phyloP scores from a whole-genome alignment of 2,113 vertebrate genomes.

The Trogon melanurus region DNA sequence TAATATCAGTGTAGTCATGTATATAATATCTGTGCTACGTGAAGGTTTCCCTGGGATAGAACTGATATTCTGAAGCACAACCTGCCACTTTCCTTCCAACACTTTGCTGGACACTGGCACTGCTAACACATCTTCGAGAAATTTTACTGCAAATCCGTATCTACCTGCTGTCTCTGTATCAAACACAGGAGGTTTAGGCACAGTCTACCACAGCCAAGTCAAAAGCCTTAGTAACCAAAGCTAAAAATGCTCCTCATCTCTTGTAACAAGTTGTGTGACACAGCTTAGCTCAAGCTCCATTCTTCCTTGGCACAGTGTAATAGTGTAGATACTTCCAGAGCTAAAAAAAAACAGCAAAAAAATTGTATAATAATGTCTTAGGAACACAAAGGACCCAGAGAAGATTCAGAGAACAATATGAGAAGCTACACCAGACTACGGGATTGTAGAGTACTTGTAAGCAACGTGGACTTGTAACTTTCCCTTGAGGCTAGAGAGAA shows the following conservation, averaged over 20 bases:
- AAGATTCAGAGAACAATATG: background rate
- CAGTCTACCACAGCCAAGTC: background rate
- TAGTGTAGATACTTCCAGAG: background rate
- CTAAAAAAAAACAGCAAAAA: background rate
- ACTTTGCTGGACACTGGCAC: background rate
- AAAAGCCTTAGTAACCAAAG: background rate
- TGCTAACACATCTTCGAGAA: fast-evolving
- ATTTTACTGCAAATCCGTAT: background rate
- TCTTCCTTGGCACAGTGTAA: background rate
- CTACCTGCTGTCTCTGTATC: background rate
- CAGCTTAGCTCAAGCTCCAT: background rate
- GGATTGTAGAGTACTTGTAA: background rate
- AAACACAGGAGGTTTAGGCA: background rate
- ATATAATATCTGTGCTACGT: background rate
- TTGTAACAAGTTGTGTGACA: background rate
- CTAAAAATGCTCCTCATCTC: background rate
- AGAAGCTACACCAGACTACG: fast-evolving
- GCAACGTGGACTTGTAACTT: background rate
- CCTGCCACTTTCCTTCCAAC: background rate
- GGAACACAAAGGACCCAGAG: background rate
- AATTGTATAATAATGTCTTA: background rate
- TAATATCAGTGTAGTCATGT: background rate
- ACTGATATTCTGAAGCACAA: background rate
- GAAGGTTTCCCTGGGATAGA: background rate
- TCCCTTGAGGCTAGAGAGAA: background rate